Percentiles rank a stretch among this genome's conserved stretches.
phyloP scores from a whole-genome alignment of 2,113 vertebrate species.

The Callocephalon fimbriatum region DNA sequence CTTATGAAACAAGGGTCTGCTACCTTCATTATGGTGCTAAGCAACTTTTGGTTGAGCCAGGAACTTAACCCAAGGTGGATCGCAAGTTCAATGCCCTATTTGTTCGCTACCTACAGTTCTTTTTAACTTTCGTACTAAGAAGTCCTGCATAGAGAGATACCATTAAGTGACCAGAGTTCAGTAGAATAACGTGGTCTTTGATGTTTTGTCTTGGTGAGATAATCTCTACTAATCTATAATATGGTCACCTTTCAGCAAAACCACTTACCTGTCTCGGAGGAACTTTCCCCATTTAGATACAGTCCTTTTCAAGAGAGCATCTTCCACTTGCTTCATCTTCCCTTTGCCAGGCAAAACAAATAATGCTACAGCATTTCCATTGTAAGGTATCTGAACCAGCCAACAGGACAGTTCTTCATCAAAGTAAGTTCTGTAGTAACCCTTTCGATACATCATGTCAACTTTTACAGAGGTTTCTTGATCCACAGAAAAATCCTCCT shows the following conservation, averaged over 20 bases:
- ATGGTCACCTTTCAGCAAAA: not conserved
- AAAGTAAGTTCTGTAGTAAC: conserved; percentile 71
- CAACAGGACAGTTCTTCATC: conserved; percentile 77
- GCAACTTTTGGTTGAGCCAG: not conserved
- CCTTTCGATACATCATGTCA: conserved; percentile 76
- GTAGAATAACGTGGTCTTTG: not conserved
- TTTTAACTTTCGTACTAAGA: not conserved
- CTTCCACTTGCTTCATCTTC: conserved; percentile 62
- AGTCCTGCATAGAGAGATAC: not conserved
- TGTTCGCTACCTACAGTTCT: not conserved
- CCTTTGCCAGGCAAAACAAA: conserved; percentile 71
- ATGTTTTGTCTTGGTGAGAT: not conserved
- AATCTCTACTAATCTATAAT: not conserved
- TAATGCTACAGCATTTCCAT: conserved; percentile 7
- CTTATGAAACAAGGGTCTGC: not conserved
- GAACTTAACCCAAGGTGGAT: not conserved
- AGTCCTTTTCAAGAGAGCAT: conserved; percentile 33
- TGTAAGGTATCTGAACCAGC: conserved; percentile 73
- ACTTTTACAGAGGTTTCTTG: not conserved
- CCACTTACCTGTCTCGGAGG: conserved; percentile 51
- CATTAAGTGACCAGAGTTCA: not conserved
- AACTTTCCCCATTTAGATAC: conserved; percentile 57
- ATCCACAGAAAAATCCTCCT: conserved; percentile 64
- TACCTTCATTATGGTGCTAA: not conserved
- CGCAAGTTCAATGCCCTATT: not conserved